A percentile compares a stretch with the other conserved stretches of the same genome.
Evolutionary conservation across 30 jellyfish, hydroid and myxozoan genomes (phyloP).

Genomic region (Rhopilema esculentum): DNA sequence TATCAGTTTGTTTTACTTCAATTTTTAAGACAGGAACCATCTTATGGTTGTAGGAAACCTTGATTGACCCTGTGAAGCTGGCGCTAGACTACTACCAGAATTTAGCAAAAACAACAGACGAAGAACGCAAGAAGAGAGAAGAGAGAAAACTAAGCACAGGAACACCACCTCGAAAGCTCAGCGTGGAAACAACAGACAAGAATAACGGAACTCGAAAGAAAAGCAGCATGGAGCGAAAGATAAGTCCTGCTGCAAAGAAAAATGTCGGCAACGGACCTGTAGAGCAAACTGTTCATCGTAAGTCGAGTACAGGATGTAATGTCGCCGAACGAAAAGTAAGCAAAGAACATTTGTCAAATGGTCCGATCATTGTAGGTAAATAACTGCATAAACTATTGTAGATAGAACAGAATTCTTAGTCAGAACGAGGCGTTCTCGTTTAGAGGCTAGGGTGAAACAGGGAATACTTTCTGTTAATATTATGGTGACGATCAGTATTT

Average conservation of each 20-base stretch:
- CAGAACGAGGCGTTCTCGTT: not conserved
- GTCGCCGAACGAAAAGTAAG: constrained; percentile 71
- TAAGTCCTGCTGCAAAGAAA: constrained; percentile 33
- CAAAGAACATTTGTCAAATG: constrained; percentile 66
- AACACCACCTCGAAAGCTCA: constrained; percentile 62
- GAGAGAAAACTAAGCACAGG: constrained; percentile 48
- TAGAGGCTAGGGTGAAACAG: not conserved
- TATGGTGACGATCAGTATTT: not conserved
- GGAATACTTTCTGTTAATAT: not conserved
- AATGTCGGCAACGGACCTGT: constrained; percentile 47
- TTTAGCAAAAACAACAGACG: constrained; percentile 91
- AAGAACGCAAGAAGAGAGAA: constrained; percentile 82
- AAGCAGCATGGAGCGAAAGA: constrained; percentile 45
- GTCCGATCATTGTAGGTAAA: constrained; percentile 68
- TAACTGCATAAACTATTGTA: not conserved
- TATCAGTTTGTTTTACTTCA: too few species aligned
- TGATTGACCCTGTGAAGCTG: constrained; percentile 75
- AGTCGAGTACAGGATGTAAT: constrained; percentile 65
- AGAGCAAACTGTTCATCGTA: constrained; percentile 49
- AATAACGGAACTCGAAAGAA: not conserved
- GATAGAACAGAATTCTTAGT: not conserved
- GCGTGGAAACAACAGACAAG: constrained; percentile 48
- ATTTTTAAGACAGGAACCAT: too few species aligned
- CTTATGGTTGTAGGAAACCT: constrained; percentile 51
- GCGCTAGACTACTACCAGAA: constrained; percentile 94